Conservation (phyloP, 2,888 invertebrate genomes). For the Andrena bicolor region DNA sequence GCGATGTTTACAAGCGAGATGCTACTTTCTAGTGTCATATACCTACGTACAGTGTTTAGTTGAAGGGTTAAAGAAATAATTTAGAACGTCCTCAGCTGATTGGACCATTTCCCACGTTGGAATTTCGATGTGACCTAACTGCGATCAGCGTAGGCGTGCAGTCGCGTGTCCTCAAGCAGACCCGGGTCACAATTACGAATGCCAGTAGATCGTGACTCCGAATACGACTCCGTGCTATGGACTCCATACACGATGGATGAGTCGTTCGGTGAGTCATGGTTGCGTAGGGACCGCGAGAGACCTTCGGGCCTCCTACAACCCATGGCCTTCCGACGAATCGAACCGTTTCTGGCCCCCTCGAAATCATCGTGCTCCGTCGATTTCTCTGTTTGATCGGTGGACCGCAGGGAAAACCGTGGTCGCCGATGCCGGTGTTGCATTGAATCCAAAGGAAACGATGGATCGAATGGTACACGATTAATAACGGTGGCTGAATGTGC, state of each 20-base stretch:
- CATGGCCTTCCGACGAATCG: conserved; percentile 17
- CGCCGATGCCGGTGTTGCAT: background rate
- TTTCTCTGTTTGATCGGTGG: background rate
- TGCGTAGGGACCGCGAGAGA: conserved; percentile 51
- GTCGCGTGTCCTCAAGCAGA: conserved; percentile 53
- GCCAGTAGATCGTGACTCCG: conserved; percentile 55
- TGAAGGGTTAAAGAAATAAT: background rate
- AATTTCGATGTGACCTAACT: conserved; percentile 38
- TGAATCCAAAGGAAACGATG: background rate
- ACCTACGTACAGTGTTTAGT: too few species aligned
- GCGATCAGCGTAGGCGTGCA: conserved; percentile 44
- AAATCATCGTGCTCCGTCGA: conserved; percentile 28
- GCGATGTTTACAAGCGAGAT: too few species aligned
- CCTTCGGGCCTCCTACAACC: conserved; percentile 37
- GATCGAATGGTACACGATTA: conserved; percentile 33
- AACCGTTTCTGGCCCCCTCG: background rate
- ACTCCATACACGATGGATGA: conserved; percentile 49
- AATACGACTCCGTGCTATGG: conserved; percentile 44
- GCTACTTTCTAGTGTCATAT: too few species aligned
- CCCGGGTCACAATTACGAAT: conserved; percentile 57
- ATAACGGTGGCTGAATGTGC: conserved; percentile 24
- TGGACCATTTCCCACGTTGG: conserved; percentile 26
- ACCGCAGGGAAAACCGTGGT: conserved; percentile 12
- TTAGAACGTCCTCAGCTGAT: background rate
- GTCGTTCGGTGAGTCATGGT: conserved; percentile 61